Conservation (phyloP, 2,113 vertebrate species). For the Chamaetylas fuelleborni region DNA sequence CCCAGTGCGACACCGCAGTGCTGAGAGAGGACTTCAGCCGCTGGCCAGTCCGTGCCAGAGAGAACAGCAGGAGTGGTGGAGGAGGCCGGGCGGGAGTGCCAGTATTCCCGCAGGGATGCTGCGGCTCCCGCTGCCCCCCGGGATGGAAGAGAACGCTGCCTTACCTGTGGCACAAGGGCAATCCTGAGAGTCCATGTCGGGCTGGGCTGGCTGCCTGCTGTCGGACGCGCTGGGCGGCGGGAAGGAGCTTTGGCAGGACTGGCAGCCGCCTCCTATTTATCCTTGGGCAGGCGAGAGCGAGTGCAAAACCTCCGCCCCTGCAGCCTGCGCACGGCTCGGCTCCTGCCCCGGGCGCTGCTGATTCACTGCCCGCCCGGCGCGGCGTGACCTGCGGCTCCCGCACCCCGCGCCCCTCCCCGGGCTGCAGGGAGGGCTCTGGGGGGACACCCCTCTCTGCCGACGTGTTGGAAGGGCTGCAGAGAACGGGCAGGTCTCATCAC, state of each 20-base stretch:
- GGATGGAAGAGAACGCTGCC: background rate
- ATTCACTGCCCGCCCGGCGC: background rate
- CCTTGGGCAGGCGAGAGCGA: background rate
- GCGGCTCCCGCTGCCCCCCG: background rate
- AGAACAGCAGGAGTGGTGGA: fast-evolving
- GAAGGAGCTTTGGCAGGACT: background rate
- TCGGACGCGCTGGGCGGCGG: fast-evolving
- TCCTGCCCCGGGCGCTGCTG: slow-evolving; percentile 45
- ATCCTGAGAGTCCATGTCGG: slow-evolving; percentile 74
- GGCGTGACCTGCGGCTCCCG: background rate
- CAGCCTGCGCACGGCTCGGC: slow-evolving; percentile 68
- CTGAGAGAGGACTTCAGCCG: background rate
- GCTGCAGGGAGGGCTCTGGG: background rate
- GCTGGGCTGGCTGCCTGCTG: background rate
- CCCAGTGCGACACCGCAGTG: background rate
- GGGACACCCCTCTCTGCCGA: background rate
- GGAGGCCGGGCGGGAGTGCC: background rate
- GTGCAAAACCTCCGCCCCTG: slow-evolving; percentile 55
- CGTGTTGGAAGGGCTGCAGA: background rate
- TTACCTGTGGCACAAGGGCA: slow-evolving; percentile 76
- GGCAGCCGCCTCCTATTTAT: slow-evolving; percentile 61
- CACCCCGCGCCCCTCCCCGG: background rate
- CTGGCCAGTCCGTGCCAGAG: background rate
- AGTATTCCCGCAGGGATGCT: background rate
- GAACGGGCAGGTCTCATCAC: background rate